Base-by-base conservation (phyloP, 2,888 invertebrate genomes). In the Lamellibrachia columna region DNA sequence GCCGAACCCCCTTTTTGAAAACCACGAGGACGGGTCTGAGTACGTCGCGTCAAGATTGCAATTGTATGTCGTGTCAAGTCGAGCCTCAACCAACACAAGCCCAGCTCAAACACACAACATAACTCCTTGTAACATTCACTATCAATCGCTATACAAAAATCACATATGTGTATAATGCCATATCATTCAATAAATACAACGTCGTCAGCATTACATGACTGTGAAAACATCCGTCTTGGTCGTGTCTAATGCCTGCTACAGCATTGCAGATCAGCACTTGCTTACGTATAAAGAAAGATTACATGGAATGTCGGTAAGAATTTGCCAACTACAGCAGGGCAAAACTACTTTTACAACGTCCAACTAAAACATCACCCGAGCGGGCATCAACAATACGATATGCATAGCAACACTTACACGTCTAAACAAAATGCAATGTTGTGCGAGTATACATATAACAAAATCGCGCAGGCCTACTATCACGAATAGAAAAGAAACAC, bases 111-210 rank as follows among this genome's bases (percentile, higher is more conserved):
- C 22, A 75, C 75, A 75, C 75, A 75, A 7, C 75, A 22, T 22
- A 75, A 22, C 22, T 6, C n/a, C n/a, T n/a, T 75, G 22, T 75
- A 75, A 75, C 75, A 75, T n/a, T 75, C n/a, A 75, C 75, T 75
- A 22, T 75, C 75, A 75, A 75, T 6, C n/a, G 75, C 75, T 75
- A 75, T 75, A 75, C 75, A 75, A 75, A 40, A 75, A 75, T 75
- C 75, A 75, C 75, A 75, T 22, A 75, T n/a, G 75, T 75, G 75
- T 75, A 75, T 75, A 75, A 75, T 75, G 75, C n/a, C 75, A 75
- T 75, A 75, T 22, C 15, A 75, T 75, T 75, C 75, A 75, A 75
- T 75, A 75, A 75, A 75, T 75, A 75, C 75, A 15, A 22, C 2
- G 40, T 40, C 40, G 40, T 75, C 75, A 22, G 75, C 75, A 22